phyloP scores from a whole-genome alignment of 2,113 vertebrate genomes.

The Antechinus stuartii region DNA sequence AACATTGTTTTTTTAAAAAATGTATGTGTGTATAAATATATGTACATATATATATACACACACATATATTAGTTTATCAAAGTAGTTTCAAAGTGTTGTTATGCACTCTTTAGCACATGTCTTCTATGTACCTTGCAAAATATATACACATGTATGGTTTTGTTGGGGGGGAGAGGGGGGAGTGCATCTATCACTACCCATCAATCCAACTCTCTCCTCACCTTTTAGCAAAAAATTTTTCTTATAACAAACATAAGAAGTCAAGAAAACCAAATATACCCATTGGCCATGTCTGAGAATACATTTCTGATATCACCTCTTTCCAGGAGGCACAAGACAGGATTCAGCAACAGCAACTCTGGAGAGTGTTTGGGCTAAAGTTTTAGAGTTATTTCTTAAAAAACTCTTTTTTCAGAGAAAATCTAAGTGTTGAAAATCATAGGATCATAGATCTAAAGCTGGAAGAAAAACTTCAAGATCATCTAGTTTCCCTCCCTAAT shows the following conservation, averaged over 20 bases:
- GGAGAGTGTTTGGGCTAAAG: not conserved
- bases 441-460: not conserved
- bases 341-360: not conserved
- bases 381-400: not conserved
- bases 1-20: not conserved
- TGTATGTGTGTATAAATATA: too few relatives aligned
- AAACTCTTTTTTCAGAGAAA: not conserved
- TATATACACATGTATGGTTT: not conserved
- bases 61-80: not conserved
- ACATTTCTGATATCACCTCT: not conserved
- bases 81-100: not conserved
- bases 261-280: not conserved
- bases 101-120: not conserved
- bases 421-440: not conserved
- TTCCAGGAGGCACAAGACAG: not conserved
- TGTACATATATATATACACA: not conserved
- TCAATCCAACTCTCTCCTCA: not conserved
- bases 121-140: not conserved
- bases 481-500: too few relatives aligned
- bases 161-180: too few relatives aligned
- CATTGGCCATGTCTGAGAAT: not conserved
- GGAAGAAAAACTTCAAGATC: not conserved
- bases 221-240: not conserved
- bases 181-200: not conserved
- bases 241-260: not conserved